Base-by-base conservation (phyloP, 2,888 invertebrate genomes). In the Torymus tubicola region DNA sequence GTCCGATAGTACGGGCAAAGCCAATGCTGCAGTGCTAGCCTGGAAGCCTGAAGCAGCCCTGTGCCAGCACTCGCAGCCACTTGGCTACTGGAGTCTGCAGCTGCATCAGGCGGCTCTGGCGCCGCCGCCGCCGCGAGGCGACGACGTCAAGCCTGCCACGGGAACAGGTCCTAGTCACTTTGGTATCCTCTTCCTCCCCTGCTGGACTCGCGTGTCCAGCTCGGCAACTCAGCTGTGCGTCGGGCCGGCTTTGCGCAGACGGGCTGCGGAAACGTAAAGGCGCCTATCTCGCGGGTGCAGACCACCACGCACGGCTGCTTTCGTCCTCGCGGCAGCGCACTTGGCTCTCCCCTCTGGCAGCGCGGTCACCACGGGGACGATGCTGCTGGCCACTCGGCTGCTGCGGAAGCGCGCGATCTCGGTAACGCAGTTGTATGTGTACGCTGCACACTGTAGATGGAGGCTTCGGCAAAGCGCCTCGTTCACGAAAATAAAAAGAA, bases 401-500 rank as follows among this genome's bases (percentile, higher is more conserved):
- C 69, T 63, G 57, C 57, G 68, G 73, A 79, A 74, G 64, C 64
- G 57, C 69, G 69, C 68, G 67, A 63, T 60, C 55, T 67, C 55
- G 53, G 60, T n/a, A 18, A 8, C 14, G 12, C n/a, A 42, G 71
- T 5, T 52, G 24, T 52, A 13, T 21, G 71, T 50, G 16, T 21
- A 18, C 24, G 31, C 42, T 61, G 55, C 55, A 68, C 78, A 21
- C 72, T 68, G 10, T 50, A 50, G 53, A 52, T 50, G 13, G 73
- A 78, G 70, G 21, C 73, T 78, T 68, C 68, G 74, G 42, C 74
- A 58, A 79, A 79, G 74, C 74, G 72, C 73, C 64, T 74, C 69
- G 79, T 69, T 69, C 64, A 63, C 74, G 79, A 79, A 79, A 79
- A 79, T 79, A 79, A 79, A 74, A 79, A 79, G 69, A 79, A 79